Evolutionary conservation across 2,113 vertebrate genomes (phyloP), one percentile per base, ranked within the genome.

Genomic region (Siphamia tubifer): DNA sequence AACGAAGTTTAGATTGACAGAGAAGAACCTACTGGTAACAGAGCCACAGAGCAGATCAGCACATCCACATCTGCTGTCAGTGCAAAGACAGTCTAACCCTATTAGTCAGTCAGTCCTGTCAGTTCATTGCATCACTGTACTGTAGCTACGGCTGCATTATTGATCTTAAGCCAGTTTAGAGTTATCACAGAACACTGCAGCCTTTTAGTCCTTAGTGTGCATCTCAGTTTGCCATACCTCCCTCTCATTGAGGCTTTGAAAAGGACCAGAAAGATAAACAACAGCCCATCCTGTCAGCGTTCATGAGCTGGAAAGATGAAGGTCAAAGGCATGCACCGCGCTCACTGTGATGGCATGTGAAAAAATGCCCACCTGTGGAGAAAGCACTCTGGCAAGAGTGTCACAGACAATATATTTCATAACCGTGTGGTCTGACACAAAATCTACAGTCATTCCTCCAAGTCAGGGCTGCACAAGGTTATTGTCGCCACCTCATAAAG

Each of bases 161-260:
- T 78, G 83, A 81, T 84, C 68, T 57, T 8, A 67, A 56, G 53
- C 51, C 71, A 55, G 53, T 62, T 79, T 56, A 51, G 35, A 77
- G 43, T 70, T 57, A 77, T 70, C 67, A 71, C 35, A 62, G 34
- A 60, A 27, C 40, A 61, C 49, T 38, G 63, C 40, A 62, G 30
- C 42, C 35, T 56, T 54, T 62, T 31, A 62, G 31, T 44, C 23
- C 30, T 54, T 23, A n/a, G 19, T 34, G 66, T 19, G 40, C 28
- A 1, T 47, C 48, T 20, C 31, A 49, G 38, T 55, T 53, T 68
- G 61, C 32, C 32, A 19, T 17, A 16, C 49, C 9, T 56, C 28
- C 20, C 48, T 52, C 27, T 82, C 31, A 52, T 73, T 71, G 66
- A 47, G 58, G 52, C 68, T 27, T 47, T 17, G 3, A 54, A 52